Evolutionary conservation across 1,140 invertebrate species (phyloP), one percentile per base, ranked within the genome.

Genomic region (Dreissena polymorpha): DNA sequence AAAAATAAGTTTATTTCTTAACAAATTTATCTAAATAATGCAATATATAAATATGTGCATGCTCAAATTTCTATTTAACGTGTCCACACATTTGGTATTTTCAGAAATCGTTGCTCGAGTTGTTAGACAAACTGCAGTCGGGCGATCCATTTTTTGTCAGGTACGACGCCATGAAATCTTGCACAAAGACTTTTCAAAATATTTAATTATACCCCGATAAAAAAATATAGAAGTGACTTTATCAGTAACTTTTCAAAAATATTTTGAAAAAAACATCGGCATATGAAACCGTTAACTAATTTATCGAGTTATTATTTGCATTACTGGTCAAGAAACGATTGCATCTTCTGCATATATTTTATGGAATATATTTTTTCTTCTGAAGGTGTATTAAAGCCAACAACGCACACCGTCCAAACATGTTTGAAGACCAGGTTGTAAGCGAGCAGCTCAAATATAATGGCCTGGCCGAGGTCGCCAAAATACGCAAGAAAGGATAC

Each of bases 91-190:
- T 39, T 39, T 39, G 2, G 39, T 60, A n/a, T 91, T 95, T 97
- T 10, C 94, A 89, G 87, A 96, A 96, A 82, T 97, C 96, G 0
- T 89, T 97, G 65, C 96, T 96, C 94, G 96, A 97, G 89, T 91
- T 97, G 10, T 93, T 97, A 18, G 95, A 96, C 89, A 96, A 95
- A 88, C 93, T 98, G 12, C 95, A 96, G 3, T 95, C 95, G 27
- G 95, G 94, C 29, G 94, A 94, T 2, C 96, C 96, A 5, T 95
- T 96, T 90, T 97, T 97, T 92, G 95, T 97, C 8, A 95, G 97
- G 77, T 96, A 96, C 92, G 72, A 75, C 13, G 39, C 39, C 39
- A 39, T 39, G 39, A 5, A 5, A 39, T 8, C 39, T 39, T 39
- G 2, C 39, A 39, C 39, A 39, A 39, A 39, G 39, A 39, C 39